phyloP scores from a whole-genome alignment of 2,888 invertebrate genomes.

The Archaeoteleia sp. region DNA sequence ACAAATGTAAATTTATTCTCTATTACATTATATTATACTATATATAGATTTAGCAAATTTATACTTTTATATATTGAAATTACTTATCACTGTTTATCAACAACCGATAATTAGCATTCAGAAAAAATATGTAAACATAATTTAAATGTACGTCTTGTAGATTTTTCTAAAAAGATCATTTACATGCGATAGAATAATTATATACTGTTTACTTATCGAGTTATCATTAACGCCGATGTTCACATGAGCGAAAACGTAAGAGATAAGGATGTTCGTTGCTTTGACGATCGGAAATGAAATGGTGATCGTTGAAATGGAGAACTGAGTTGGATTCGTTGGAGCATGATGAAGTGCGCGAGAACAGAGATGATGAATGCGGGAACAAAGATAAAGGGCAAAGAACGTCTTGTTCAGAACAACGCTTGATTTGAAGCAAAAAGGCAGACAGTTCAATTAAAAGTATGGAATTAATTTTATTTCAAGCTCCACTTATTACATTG shows the following conservation, averaged over 20 bases:
- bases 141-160: too few species aligned
- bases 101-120: too few species aligned
- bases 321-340: conserved; percentile 24
- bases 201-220: conserved; percentile 9
- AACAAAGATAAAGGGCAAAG: conserved; percentile 30
- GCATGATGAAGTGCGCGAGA: conserved; percentile 31
- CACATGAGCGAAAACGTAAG: conserved; percentile 17
- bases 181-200: too few species aligned
- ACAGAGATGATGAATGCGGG: conserved; percentile 33
- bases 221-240: conserved; percentile 14
- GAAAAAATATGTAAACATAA: too few species aligned
- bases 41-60: too few species aligned
- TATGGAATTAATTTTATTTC: conserved; percentile 4
- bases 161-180: too few species aligned
- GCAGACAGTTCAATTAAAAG: conserved; percentile 14
- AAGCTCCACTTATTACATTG: conserved; percentile 7
- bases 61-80: too few species aligned
- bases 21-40: too few species aligned
- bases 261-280: conserved; percentile 32
- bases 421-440: conserved; percentile 17
- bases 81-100: too few species aligned
- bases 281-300: conserved; percentile 38
- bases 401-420: conserved; percentile 22
- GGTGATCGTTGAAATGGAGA: conserved; percentile 35
- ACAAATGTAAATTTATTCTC: too few species aligned